Percentiles rank a stretch among this genome's conserved stretches.
These are phyloP conservation scores for Lasiurus cinereus DNA, from an alignment of 2,113 vertebrate species.

Conservation along the genomic window DNA sequence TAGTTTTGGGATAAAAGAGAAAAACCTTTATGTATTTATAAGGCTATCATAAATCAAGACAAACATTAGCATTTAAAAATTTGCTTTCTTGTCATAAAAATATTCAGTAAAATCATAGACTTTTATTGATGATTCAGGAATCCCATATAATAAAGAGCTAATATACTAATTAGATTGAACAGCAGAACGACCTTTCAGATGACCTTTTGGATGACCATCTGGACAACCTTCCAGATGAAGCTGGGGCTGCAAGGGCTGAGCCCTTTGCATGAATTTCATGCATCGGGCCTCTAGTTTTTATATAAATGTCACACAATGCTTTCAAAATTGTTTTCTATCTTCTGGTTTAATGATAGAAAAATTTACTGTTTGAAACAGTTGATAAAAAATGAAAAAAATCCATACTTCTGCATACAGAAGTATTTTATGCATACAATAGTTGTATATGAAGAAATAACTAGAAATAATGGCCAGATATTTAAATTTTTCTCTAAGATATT, in stretches of 20 bases:
- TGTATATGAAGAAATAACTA: background rate
- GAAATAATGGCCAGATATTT: conserved; percentile 24
- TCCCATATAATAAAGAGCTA: too few relatives aligned
- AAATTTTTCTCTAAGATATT: conserved; percentile 23
- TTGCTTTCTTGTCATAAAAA: conserved; percentile 13
- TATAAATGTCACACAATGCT: background rate
- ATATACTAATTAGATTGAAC: too few relatives aligned
- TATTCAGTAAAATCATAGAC: background rate
- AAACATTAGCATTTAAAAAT: conserved; percentile 5
- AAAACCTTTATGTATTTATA: background rate
- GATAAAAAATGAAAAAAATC: background rate
- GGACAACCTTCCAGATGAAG: too few relatives aligned
- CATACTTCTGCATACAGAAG: background rate
- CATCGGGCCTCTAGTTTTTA: background rate
- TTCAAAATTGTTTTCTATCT: conserved; percentile 24
- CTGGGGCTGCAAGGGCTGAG: too few relatives aligned
- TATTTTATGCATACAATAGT: background rate
- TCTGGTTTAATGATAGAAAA: background rate
- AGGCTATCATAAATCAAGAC: conserved; percentile 2
- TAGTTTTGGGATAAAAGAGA: background rate
- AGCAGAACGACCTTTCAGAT: too few relatives aligned
- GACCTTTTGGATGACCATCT: too few relatives aligned
- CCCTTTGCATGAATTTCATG: too few relatives aligned
- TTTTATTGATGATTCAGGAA: background rate
- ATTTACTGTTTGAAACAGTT: background rate